These are phyloP conservation scores for Hippocampus guttulatus DNA, from an alignment of 2,113 vertebrate genomes.

Conservation along the genomic window DNA sequence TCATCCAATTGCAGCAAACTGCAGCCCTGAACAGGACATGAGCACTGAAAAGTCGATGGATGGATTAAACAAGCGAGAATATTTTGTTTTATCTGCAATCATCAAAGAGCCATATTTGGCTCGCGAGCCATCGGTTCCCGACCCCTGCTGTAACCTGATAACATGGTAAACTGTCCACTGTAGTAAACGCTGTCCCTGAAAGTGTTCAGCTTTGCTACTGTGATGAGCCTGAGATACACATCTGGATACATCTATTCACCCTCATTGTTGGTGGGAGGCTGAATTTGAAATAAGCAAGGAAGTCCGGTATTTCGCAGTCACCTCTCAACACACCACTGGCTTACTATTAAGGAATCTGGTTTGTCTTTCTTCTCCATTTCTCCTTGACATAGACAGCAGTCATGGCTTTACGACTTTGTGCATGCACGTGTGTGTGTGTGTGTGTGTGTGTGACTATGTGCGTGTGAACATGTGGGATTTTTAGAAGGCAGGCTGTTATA, in stretches of 20 bases:
- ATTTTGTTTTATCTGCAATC: no score
- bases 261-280: not conserved
- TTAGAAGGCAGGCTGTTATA: slow-evolving; percentile 34
- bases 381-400: slow-evolving; percentile 64
- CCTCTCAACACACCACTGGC: not conserved
- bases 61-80: no score
- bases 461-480: slow-evolving; percentile 16
- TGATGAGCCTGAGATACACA: not conserved
- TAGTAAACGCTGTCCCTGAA: no score
- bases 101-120: no score
- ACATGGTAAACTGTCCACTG: no score
- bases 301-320: slow-evolving; percentile 40
- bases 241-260: not conserved
- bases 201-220: no score
- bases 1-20: no score
- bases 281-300: slow-evolving; percentile 12
- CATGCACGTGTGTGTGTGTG: slow-evolving; percentile 27
- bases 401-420: slow-evolving; percentile 44
- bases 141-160: no score
- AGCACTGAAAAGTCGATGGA: no score
- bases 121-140: no score
- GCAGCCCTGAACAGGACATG: no score
- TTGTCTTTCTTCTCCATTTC: slow-evolving; percentile 67
- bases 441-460: slow-evolving; percentile 23
- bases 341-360: slow-evolving; percentile 59